Conservation (phyloP, 2,888 invertebrate genomes). For the Dilophus febrilis region DNA sequence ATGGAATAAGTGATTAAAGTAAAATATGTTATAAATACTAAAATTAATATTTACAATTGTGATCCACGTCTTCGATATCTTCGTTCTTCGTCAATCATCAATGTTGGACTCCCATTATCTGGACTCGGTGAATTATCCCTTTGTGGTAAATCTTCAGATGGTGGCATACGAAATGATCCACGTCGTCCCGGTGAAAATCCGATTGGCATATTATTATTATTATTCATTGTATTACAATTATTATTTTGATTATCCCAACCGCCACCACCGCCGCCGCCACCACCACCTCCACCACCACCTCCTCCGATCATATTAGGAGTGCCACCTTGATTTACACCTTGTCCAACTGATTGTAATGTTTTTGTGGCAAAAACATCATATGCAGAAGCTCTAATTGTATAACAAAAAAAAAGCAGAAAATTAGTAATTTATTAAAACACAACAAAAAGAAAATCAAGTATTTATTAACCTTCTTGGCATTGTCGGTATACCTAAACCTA, state of each 20-base stretch:
- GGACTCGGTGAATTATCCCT: conserved; percentile 36
- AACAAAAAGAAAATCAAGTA: too few relatives aligned
- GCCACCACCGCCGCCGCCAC: conserved; percentile 28
- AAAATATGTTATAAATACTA: neutral
- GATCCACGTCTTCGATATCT: conserved; percentile 63
- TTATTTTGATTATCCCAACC: conserved; percentile 17
- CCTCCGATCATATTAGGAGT: conserved; percentile 4
- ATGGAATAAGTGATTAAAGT: neutral
- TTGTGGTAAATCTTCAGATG: conserved; percentile 33
- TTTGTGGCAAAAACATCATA: conserved; percentile 67
- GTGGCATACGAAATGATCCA: conserved; percentile 42
- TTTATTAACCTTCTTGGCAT: conserved; percentile 49
- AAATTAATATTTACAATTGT: conserved; percentile 49
- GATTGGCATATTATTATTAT: too few relatives aligned
- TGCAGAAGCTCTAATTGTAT: conserved; percentile 54
- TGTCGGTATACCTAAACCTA: conserved; percentile 49
- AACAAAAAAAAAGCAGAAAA: neutral
- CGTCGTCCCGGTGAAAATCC: conserved; percentile 33
- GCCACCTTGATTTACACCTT: conserved; percentile 15
- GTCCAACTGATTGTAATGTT: conserved; percentile 29
- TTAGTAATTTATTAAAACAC: too few relatives aligned
- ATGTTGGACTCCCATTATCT: conserved; percentile 33
- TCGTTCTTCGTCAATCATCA: conserved; percentile 47
- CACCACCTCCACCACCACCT: conserved; percentile 15
- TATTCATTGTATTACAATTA: neutral